Conservation (phyloP, 2,888 invertebrate species). For the Callyntrura sp. region DNA sequence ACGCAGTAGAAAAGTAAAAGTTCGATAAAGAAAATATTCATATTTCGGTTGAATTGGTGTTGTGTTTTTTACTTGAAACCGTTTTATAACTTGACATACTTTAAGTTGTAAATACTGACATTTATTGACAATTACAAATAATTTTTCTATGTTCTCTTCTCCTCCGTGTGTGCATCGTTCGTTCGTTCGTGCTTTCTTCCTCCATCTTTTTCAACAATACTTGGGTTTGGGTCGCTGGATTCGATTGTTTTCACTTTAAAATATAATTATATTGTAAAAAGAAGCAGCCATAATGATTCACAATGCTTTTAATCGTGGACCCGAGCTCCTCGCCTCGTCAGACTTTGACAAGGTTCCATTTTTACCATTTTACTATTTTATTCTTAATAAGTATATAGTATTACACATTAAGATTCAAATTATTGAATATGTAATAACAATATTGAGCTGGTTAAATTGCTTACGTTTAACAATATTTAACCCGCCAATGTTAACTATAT, state of each 20-base stretch:
- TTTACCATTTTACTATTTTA: constrained; percentile 40
- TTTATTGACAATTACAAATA: constrained; percentile 21
- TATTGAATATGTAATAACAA: neutral
- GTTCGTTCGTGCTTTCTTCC: constrained; percentile 36
- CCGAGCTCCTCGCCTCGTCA: constrained; percentile 80
- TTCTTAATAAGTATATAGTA: neutral
- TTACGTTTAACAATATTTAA: constrained; percentile 19
- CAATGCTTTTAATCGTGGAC: constrained; percentile 81
- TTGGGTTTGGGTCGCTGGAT: constrained; percentile 34
- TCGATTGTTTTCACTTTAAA: constrained; percentile 12
- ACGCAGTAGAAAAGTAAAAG: too few species aligned
- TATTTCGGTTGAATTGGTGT: too few species aligned
- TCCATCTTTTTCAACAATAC: constrained; percentile 31
- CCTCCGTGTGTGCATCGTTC: constrained; percentile 26
- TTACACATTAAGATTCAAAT: neutral
- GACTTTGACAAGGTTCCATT: constrained; percentile 79
- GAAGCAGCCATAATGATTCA: constrained; percentile 78
- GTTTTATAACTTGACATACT: too few species aligned
- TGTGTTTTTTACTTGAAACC: too few species aligned
- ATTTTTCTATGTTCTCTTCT: constrained; percentile 54
- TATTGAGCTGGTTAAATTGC: constrained; percentile 6
- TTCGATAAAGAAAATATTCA: too few species aligned
- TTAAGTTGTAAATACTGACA: constrained; percentile 7
- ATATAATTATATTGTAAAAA: constrained; percentile 20
- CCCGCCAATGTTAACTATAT: neutral